phyloP scores from a whole-genome alignment of 2,113 vertebrate genomes.

The Eubucco bourcierii region DNA sequence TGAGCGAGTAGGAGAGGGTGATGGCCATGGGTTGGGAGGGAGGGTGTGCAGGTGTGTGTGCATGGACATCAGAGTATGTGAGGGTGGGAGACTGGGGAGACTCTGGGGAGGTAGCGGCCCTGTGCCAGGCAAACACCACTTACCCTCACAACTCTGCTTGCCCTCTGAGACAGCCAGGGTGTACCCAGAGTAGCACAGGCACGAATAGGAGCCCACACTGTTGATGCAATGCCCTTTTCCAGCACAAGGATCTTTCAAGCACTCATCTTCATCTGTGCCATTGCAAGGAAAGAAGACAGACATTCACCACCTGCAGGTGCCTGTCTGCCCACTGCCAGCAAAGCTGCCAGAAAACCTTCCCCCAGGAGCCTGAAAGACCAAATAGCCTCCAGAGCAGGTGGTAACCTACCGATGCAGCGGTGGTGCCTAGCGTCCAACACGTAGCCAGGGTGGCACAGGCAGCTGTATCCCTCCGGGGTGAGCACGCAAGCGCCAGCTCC shows the following conservation, averaged over 20 bases:
- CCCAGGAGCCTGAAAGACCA: neutral
- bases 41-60: neutral
- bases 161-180: conserved; percentile 75
- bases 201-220: conserved; percentile 86
- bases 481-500: conserved; percentile 84
- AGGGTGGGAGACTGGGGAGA: neutral
- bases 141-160: conserved; percentile 88
- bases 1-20: neutral
- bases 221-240: conserved; percentile 88
- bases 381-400: neutral
- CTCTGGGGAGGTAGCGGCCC: neutral
- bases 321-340: neutral
- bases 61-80: accelerated
- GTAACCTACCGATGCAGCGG: conserved; percentile 81
- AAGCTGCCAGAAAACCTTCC: neutral
- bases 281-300: neutral
- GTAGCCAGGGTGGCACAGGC: conserved; percentile 86
- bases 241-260: conserved; percentile 82
- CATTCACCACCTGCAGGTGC: neutral
- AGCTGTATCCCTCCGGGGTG: conserved; percentile 81
- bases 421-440: conserved; percentile 73
- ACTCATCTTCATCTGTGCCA: conserved; percentile 86
- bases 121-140: neutral
- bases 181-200: conserved; percentile 88
- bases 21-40: neutral